Conservation (phyloP, 2,888 invertebrate genomes). For the Lymantria monacha region DNA sequence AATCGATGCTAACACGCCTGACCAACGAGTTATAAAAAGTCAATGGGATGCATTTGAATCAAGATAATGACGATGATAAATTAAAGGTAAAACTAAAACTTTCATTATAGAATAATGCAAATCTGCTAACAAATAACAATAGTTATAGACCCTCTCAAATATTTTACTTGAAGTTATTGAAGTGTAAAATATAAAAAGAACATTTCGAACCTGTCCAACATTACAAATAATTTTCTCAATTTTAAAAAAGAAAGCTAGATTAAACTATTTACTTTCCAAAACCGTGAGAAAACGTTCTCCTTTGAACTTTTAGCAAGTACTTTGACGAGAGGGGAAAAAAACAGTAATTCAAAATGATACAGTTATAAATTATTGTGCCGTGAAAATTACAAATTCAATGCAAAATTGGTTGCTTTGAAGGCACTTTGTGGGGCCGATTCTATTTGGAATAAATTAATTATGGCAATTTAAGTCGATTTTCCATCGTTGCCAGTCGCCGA, state of each 20-base stretch:
- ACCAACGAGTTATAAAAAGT: no score
- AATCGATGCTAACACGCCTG: no score
- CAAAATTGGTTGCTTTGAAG: slow-evolving; percentile 73
- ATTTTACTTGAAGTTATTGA: slow-evolving; percentile 20
- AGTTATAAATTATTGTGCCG: slow-evolving; percentile 79
- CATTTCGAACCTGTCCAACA: slow-evolving; percentile 20
- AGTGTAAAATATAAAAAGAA: slow-evolving; percentile 33
- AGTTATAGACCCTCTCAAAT: neutral
- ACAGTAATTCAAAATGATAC: slow-evolving; percentile 65
- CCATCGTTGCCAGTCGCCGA: slow-evolving; percentile 55
- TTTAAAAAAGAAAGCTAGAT: slow-evolving; percentile 61
- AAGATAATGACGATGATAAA: no score
- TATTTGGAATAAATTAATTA: slow-evolving; percentile 80
- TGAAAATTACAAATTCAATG: slow-evolving; percentile 78
- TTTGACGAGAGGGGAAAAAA: slow-evolving; percentile 51
- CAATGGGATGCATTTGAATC: no score
- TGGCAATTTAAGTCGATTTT: slow-evolving; percentile 69
- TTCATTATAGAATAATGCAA: no score
- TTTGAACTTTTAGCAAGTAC: slow-evolving; percentile 45
- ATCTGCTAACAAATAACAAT: neutral
- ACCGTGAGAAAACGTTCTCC: slow-evolving; percentile 72
- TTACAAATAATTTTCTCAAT: slow-evolving; percentile 40
- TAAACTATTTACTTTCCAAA: slow-evolving; percentile 61
- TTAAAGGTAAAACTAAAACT: no score
- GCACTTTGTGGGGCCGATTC: slow-evolving; percentile 65